These are phyloP conservation scores for Tragelaphus strepsiceros DNA, from an alignment of 2,113 vertebrate species.

Conservation along the genomic window DNA sequence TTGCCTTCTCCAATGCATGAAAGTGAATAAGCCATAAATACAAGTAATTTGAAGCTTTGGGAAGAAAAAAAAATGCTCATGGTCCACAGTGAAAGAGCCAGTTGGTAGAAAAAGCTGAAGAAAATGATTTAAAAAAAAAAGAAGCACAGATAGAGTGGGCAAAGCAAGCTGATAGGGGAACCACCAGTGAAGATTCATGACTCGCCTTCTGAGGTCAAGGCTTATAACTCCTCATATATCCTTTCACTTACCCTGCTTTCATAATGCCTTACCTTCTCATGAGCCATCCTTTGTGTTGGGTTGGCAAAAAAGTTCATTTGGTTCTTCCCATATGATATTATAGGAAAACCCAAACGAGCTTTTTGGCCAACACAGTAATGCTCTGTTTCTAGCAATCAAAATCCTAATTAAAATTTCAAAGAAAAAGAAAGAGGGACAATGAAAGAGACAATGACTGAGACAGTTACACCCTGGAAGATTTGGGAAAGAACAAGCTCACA, in stretches of 20 bases:
- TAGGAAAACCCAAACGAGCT: accelerated
- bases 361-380: neutral
- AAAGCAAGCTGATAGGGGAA: neutral
- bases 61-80: neutral
- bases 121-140: neutral
- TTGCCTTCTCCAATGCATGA: too few relatives aligned
- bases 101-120: neutral
- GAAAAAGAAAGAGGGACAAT: neutral
- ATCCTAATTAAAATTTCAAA: neutral
- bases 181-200: neutral
- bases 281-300: neutral
- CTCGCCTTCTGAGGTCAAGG: neutral
- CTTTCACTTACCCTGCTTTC: neutral
- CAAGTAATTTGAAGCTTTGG: neutral
- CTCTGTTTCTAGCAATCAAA: neutral
- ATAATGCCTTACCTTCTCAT: neutral
- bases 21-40: neutral
- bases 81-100: neutral
- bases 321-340: neutral
- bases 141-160: neutral
- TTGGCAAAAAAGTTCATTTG: neutral
- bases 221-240: accelerated
- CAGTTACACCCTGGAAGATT: neutral
- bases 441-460: neutral
- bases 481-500: neutral